Evolutionary conservation across 2,113 vertebrate species (phyloP), one percentile per base, ranked within the genome.

Genomic region (Zingel zingel): DNA sequence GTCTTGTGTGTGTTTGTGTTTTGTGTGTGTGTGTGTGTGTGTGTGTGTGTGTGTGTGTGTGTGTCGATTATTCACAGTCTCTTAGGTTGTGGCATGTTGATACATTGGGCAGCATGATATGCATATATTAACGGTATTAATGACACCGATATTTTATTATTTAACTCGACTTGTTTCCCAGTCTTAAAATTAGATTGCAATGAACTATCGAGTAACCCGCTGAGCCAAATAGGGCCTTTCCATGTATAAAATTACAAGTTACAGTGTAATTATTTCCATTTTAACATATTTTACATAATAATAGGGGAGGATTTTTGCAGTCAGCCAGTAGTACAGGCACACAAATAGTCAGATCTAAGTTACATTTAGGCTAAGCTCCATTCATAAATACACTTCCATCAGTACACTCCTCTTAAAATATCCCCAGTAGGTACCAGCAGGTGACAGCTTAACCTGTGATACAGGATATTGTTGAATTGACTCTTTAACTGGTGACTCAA

Each of bases 241-340:
- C 6, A 0, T 53, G 18, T 86, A 18, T 64, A 63, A 10, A 19
- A 12, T 36, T 66, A 27, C 13, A 23, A 54, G 4, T 3, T 11
- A 48, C 0, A 64, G 39, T 58, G 2, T 53, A 23, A 57, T 73
- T 74, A 2, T 68, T 68, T 62, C 13, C 10, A 79, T 89, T 77
- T 71, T 63, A 21, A 68, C 33, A 66, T 21, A 25, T 71, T 66
- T 67, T 43, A 69, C 36, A 45, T 1, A 30, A 33, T 39, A 56
- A 62, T 9, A 62, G 12, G 2, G 19, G 25, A 51, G 14, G 19
- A 0, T n/a, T 68, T 33, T 23, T 18, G 18, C n/a, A 27, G 19
- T 36, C 9, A 67, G 8, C 1, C 0, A 47, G 19, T 43, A 15
- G 18, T 33, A 59, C 21, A 66, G 6, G 8, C 4, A 16, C 15